A percentile compares a stretch with the other conserved stretches of the same genome.
Conservation (phyloP, 2,113 vertebrate species). For the Saccopteryx leptura region DNA sequence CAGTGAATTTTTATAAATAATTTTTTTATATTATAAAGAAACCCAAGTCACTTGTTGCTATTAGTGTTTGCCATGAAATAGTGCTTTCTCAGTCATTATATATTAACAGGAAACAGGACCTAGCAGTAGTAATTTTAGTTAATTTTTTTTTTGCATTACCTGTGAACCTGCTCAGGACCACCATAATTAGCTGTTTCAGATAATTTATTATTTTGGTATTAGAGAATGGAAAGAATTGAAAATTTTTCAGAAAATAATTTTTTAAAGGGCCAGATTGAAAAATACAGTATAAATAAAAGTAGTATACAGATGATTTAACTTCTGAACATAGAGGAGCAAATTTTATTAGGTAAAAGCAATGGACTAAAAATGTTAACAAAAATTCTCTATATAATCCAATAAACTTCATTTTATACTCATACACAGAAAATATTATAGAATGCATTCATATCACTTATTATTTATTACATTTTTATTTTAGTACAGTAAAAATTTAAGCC, state of each 20-base stretch:
- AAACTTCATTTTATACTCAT: conserved; percentile 71
- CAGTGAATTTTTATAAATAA: conserved; percentile 57
- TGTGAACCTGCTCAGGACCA: conserved; percentile 51
- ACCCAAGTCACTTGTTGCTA: background rate
- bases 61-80: conserved; percentile 29
- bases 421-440: conserved; percentile 82
- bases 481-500: conserved; percentile 83
- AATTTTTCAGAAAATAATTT: conserved; percentile 47
- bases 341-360: conserved; percentile 81
- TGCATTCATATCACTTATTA: conserved; percentile 57
- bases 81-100: conserved; percentile 52
- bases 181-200: conserved; percentile 39
- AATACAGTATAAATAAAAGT: conserved; percentile 65
- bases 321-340: conserved; percentile 72
- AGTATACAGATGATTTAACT: conserved; percentile 79
- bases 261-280: conserved; percentile 63
- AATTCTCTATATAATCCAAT: conserved; percentile 63
- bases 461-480: conserved; percentile 72
- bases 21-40: conserved; percentile 48
- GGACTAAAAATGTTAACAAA: conserved; percentile 76
- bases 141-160: conserved; percentile 28
- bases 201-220: conserved; percentile 58
- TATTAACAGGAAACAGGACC: conserved; percentile 61
- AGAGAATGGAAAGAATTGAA: conserved; percentile 22
- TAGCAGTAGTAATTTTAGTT: conserved; percentile 56